Conservation (phyloP, 2,888 invertebrate genomes). For the Lapara coniferarum region DNA sequence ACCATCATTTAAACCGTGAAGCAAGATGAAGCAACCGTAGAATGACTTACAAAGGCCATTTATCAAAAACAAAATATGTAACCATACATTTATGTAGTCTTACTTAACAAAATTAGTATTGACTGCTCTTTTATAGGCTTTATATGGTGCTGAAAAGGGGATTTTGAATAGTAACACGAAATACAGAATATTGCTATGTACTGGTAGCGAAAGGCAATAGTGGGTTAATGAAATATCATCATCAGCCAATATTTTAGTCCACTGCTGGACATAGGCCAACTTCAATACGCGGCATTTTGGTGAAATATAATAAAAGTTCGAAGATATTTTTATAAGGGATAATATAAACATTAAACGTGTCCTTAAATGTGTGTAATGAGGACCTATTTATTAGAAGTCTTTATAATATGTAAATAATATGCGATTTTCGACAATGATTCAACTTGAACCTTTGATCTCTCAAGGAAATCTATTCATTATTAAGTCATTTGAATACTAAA, state of each 20-base stretch:
- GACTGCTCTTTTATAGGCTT: no score
- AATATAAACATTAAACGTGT: neutral
- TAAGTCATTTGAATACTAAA: neutral
- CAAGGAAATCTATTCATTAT: slow-evolving; percentile 1
- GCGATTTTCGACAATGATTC: neutral
- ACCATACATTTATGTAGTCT: no score
- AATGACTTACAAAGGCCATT: slow-evolving; percentile 8
- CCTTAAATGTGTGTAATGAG: neutral
- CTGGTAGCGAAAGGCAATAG: no score
- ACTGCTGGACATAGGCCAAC: no score
- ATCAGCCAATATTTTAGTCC: no score
- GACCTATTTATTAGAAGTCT: neutral
- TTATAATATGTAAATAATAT: slow-evolving; percentile 3
- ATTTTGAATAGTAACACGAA: no score
- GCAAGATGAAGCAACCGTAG: slow-evolving; percentile 11
- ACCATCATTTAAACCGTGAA: slow-evolving; percentile 15
- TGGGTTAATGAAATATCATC: no score
- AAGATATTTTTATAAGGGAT: neutral
- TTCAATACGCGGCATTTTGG: no score
- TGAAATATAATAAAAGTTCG: no score
- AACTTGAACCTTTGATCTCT: slow-evolving; percentile 10
- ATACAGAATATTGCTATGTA: no score
- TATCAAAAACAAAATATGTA: neutral
- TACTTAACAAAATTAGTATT: neutral
- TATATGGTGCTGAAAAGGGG: no score